Evolutionary conservation across 2,888 invertebrate species (phyloP), one percentile per base, ranked within the genome.

Genomic region (Cataglyphis albicans): DNA sequence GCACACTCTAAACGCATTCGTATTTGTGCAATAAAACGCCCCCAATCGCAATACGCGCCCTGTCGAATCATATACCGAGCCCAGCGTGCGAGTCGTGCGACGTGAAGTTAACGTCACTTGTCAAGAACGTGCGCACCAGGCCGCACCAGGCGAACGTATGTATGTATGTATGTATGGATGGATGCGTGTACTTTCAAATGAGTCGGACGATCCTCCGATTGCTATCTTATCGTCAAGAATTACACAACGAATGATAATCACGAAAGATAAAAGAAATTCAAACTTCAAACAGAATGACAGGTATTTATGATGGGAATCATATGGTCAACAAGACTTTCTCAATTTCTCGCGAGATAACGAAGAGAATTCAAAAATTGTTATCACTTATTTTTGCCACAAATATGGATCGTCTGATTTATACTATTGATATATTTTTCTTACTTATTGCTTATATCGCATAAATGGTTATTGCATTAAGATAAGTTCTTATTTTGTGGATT

Each of bases 31-130:
- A 75, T 44, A 64, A 83, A 80, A 88, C 87, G 84, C 84, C 86
- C 82, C 76, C 81, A 81, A 82, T 12, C 61, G 21, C 35, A 55
- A 84, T 67, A 82, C n/a, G 44, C 64, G 81, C 65, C 44, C 44
- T 32, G 74, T 29, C 25, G 81, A 61, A 64, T 83, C 75, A 44
- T 82, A 41, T 48, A 41, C 48, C 32, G 9, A 15, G 5, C 21
- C 64, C 44, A 15, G 32, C 15, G 29, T 29, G 74, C 35, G 29
- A 10, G 48, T 9, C 55, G 55, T 55, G 55, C 25, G 25, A 84
- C 25, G 48, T 80, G 48, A 70, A 84, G 65, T 65, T 44, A 73
- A 72, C 41, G 55, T 84, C 84, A 86, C 82, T 86, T 86, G 78
- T 76, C 81, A 80, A 76, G 76, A 74, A n/a, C 21, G 21, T 15